Evolutionary conservation across 2,113 vertebrate genomes (phyloP), one percentile per base, ranked within the genome.

Genomic region (Passer domesticus): DNA sequence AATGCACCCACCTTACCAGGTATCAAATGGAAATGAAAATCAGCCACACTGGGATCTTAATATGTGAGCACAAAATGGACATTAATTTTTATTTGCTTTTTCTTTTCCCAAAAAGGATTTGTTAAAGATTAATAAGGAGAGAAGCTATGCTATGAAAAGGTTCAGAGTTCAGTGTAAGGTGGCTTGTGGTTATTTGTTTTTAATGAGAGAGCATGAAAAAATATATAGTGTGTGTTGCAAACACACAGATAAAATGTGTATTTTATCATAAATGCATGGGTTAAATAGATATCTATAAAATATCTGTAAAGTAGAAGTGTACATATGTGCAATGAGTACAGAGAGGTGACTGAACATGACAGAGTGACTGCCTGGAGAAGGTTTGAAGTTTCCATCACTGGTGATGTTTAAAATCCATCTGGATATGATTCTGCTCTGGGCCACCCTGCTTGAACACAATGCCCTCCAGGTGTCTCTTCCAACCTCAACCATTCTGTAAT

Each of bases 311-410:
- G 73, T 13, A 74, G n/a, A 33, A 6, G 2, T 9, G 5, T 22
- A 18, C 3, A 0, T 52, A 3, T 7, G 1, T n/a, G 21, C 47
- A 19, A 15, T 43, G 28, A 55, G 39, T 31, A 47, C 37, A 47
- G 47, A 30, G 4, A 12, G 11, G 27, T 41, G 44, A n/a, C 18
- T 55, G 43, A 67, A 41, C 33, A 4, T 68, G 47, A 11, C 35
- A 64, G 0, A 27, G 4, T 39, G 35, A 4, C 33, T 82, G 11
- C 43, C 30, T 3, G 2, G 20, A 74, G 49, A 53, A 64, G 28
- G 8, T 62, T 7, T 53, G n/a, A 49, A 21, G 19, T 62, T 46
- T 80, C 49, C 25, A 52, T 67, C 3, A 4, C 9, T 23, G 22
- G 2, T 73, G 13, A 15, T 47, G n/a, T 1, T 63, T 8, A 73